Base-by-base conservation (phyloP, 2,888 invertebrate species). In the Metallyticus violacea region DNA sequence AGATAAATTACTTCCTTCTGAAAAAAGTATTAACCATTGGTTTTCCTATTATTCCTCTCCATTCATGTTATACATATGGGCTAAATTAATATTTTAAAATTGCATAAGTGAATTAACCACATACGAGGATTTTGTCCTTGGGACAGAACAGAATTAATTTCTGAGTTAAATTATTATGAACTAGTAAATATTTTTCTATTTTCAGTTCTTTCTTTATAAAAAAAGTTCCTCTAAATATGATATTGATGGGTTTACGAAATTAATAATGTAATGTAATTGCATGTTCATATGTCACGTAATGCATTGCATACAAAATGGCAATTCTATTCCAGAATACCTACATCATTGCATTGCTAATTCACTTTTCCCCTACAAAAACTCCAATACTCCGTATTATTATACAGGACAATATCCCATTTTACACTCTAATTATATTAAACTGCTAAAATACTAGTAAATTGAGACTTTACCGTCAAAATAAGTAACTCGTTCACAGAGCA, bases 391-490 rank as follows among this genome's bases (percentile, higher is more conserved):
- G 0, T 62, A 40, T 9, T 40, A 4, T 0, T 15, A 62, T 15
- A 7, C 40, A 2, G 7, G 22, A 6, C 15, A 4, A 15, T 4
- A 15, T 2, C 22, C 40, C n/a, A n/a, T 62, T 15, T 6, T 62
- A 62, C 22, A 62, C 22, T 62, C 15, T 3, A 2, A 62, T 62
- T 15, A 9, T 62, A 22, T 3, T 62, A 62, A 62, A 62, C 15
- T 15, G 2, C 15, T 15, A 62, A 15, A 62, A 22, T 9, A 62
- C 2, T 62, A 22, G 1, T 22, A 62, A 62, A 62, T 15, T 3
- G 15, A 62, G 3, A 62, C 40, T 89, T 91, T 91, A 91, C 91
- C 91, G 89, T 89, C 89, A 87, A 89, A 89, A 89, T 89, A 82
- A 87, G 88, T 87, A 89, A 89, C 89, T 89, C 88, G 88, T 85